Base-by-base conservation (phyloP, 2,113 vertebrate species). In the Chaetodon trifascialis region DNA sequence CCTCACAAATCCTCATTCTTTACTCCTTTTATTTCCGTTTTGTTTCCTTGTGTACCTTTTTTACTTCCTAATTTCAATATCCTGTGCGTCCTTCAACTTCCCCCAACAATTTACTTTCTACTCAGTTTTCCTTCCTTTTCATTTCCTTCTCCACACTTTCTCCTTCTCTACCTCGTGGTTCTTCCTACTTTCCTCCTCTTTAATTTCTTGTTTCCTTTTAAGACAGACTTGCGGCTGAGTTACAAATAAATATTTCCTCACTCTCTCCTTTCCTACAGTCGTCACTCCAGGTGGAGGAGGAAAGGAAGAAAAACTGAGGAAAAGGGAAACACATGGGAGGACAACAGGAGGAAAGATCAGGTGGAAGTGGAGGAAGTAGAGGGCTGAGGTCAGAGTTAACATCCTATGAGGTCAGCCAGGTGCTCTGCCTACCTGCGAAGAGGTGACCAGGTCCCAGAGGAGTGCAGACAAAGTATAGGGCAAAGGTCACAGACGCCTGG, bases 381-480 rank as follows among this genome's bases (percentile, higher is more conserved):
- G 30, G 5, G 16, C 38, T 73, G 19, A 38, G 46, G 54, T 64
- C 17, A 68, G 8, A 23, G 54, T 64, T 12, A 68, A 11, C 15
- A 23, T 8, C 8, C 36, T 71, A 34, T 40, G 82, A 49, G 70
- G 81, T 84, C 44, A 55, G 34, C 62, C 19, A 34, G 76, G 63
- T 52, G 36, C 12, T 40, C 40, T 42, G 60, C 88, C 76, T 93
- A 93, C 91, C 91, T 93, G 90, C 66, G 66, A 40, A 92, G 88
- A 9, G 91, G 89, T 0, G 88, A 90, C 91, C 90, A 93, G 67
- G 84, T 82, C 38, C 88, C 78, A 1, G 86, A 40, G 36, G 77
- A 83, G 60, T 80, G 82, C 38, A 85, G 87, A 72, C 88, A 90
- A 2, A 88, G 80, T 15, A 79, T 55, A 73, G 83, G 83, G 65